Evolutionary conservation across 2,888 invertebrate genomes (phyloP), one percentile per base, ranked within the genome.

Genomic region (Taenaris catops): DNA sequence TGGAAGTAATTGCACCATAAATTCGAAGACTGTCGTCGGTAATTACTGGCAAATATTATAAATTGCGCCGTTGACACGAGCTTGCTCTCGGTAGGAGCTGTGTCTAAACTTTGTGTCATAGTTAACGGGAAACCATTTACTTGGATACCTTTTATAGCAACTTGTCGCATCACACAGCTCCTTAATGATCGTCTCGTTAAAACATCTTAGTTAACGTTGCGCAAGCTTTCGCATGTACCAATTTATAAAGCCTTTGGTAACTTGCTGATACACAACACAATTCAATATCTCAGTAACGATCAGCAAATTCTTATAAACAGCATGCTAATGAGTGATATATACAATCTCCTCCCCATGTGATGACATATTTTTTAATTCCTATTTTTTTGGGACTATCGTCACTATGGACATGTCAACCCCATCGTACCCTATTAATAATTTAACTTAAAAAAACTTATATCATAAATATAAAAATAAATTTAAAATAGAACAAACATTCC

Each of bases 111-210:
- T 53, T 55, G 54, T 63, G 58, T 62, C 63, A 60, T 53, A 60
- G 51, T 57, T 70, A 70, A 72, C 67, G 66, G 66, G 58, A 66
- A 60, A 64, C 57, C 55, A 58, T 51, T 59, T 48, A 55, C 53
- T 57, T 55, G 51, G 51, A 53, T 29, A 53, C 65, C 70, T 63
- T 71, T 55, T 69, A 69, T 50, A 67, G 64, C 43, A 61, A 64
- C 60, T 58, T 47, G 65, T 60, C 49, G 51, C 53, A 51, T 49
- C 48, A 41, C 37, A 43, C 51, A 47, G 51, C 51, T 49, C 44
- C 42, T 45, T 51, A 47, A 45, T 40, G 46, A 48, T 42, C 52
- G 44, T 55, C 53, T 51, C 44, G 42, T 41, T 44, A 48, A 14
- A 49, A 51, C 53, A 46, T 52, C 49, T 53, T 32, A 46, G 42